Evolutionary conservation across 2,888 invertebrate genomes (phyloP).

Genomic region (Phengaris alcon): DNA sequence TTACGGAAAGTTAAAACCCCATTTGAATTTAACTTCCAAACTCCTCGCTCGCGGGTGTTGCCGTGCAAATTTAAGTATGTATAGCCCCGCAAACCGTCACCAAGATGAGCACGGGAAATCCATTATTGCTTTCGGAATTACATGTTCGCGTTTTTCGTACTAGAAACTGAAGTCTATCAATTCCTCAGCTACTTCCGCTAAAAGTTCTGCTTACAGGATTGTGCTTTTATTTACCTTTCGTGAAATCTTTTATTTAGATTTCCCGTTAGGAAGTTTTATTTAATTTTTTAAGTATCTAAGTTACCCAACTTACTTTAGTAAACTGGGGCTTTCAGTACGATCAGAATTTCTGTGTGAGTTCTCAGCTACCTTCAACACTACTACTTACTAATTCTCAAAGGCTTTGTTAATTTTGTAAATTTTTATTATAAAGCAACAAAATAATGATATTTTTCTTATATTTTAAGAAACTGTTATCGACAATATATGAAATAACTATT

Average conservation of each 20-base stretch:
- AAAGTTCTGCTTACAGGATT: slow-evolving; percentile 11
- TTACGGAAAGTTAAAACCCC: slow-evolving; percentile 46
- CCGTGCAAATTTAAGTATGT: slow-evolving; percentile 76
- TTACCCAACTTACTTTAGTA: no score
- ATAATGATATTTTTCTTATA: background rate
- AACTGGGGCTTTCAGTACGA: no score
- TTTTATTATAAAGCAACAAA: no score
- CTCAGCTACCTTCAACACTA: no score
- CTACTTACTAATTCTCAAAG: background rate
- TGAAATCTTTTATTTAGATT: slow-evolving; percentile 6
- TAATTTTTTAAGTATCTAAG: background rate
- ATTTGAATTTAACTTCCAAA: slow-evolving; percentile 63
- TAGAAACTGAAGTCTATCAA: slow-evolving; percentile 30
- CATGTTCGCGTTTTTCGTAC: slow-evolving; percentile 31
- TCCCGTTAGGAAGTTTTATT: background rate
- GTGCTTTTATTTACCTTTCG: slow-evolving; percentile 22
- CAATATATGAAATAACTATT: slow-evolving; percentile 24
- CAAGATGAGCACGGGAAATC: slow-evolving; percentile 73
- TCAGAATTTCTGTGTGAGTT: no score
- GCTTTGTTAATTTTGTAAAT: no score
- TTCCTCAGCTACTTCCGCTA: slow-evolving; percentile 14
- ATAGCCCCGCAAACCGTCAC: slow-evolving; percentile 67
- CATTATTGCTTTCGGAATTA: slow-evolving; percentile 58
- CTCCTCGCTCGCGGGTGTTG: slow-evolving; percentile 63
- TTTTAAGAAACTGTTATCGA: background rate